Evolutionary conservation across 2,888 invertebrate genomes (phyloP).

Genomic region (Ischnus inquisitorius): DNA sequence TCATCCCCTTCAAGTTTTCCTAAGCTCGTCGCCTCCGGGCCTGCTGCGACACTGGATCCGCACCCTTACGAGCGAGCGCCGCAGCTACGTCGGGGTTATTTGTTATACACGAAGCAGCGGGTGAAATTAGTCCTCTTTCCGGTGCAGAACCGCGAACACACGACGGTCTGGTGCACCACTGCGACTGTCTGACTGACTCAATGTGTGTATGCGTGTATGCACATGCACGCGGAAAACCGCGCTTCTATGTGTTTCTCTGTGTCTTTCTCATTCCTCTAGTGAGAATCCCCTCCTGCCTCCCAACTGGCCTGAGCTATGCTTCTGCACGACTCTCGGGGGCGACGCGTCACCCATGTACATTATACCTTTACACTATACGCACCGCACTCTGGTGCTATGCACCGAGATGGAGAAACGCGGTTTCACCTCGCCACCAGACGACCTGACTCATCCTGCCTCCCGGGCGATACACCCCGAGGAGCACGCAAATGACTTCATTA

Average conservation of each 20-base stretch:
- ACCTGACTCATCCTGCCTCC: constrained; percentile 52
- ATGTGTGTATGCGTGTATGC: background rate
- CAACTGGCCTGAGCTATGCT: constrained; percentile 28
- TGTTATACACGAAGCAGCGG: constrained; percentile 77
- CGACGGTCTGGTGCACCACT: constrained; percentile 44
- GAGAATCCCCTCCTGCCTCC: too few species aligned
- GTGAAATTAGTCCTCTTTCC: constrained; percentile 80
- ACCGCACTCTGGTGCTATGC: constrained; percentile 8
- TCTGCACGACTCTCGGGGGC: constrained; percentile 6
- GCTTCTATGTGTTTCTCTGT: constrained; percentile 7
- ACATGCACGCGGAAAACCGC: background rate
- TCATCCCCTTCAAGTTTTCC: constrained; percentile 37
- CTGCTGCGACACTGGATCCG: background rate
- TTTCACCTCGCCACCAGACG: constrained; percentile 44
- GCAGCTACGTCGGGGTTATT: constrained; percentile 71
- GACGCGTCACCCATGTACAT: constrained; percentile 30
- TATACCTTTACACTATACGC: constrained; percentile 36
- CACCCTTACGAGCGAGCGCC: constrained; percentile 7
- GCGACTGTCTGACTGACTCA: constrained; percentile 58
- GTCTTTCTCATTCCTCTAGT: constrained; percentile 24
- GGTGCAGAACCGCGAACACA: constrained; percentile 59
- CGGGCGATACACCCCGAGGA: constrained; percentile 63
- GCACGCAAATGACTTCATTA: constrained; percentile 82
- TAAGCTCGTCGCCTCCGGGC: constrained; percentile 4
- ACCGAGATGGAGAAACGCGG: constrained; percentile 40